A percentile compares a stretch with the other conserved stretches of the same genome.
Conservation (phyloP, 2,888 invertebrate species). For the Dorcus parallelipipedus region DNA sequence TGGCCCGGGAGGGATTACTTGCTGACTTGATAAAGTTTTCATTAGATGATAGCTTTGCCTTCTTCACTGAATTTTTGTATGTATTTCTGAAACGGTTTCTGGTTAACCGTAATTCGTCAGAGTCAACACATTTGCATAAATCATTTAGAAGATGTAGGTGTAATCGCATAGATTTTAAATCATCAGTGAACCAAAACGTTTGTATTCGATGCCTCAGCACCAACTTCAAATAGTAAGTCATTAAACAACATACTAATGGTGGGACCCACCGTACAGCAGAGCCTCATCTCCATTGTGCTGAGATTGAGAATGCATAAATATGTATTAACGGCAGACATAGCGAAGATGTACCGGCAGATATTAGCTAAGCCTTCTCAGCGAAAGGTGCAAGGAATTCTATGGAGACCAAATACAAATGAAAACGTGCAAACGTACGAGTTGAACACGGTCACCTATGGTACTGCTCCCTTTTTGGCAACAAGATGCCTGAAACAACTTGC, state of each 20-base stretch:
- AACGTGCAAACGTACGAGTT: background rate
- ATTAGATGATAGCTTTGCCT: no score
- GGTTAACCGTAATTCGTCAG: no score
- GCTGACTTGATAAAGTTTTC: no score
- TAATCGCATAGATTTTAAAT: no score
- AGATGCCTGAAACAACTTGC: background rate
- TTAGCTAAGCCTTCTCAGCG: background rate
- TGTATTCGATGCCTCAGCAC: slow-evolving; percentile 12
- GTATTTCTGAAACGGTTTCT: no score
- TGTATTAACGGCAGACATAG: background rate
- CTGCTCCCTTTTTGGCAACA: background rate
- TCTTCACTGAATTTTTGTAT: no score
- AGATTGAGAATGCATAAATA: background rate
- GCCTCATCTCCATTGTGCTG: slow-evolving; percentile 8
- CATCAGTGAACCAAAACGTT: no score
- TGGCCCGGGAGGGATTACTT: no score
- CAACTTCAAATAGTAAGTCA: slow-evolving; percentile 12
- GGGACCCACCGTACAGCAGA: slow-evolving; percentile 16
- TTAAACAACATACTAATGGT: slow-evolving; percentile 16
- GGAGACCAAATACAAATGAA: background rate
- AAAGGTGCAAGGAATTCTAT: background rate
- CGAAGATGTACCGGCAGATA: background rate
- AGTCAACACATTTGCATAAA: no score
- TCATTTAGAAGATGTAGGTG: no score
- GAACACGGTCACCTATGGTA: background rate